These are phyloP conservation scores for Fistularia commersonii DNA, from an alignment of 2,797 vertebrate species.

Conservation along the genomic window DNA sequence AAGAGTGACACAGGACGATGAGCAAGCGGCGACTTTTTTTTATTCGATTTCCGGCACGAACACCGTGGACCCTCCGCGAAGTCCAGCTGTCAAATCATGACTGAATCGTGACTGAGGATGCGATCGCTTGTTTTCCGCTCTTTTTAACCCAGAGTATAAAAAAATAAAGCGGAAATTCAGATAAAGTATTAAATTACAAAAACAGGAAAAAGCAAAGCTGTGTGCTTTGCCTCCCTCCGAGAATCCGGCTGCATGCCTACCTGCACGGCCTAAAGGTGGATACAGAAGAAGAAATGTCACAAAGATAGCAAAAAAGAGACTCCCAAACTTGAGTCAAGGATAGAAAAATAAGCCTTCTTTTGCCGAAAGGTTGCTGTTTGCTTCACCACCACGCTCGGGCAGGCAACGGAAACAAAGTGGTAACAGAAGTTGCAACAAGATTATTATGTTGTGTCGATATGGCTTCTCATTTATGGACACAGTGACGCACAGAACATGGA, in stretches of 20 bases:
- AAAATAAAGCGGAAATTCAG: constrained; percentile 61
- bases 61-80: constrained; percentile 17
- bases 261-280: constrained; percentile 30
- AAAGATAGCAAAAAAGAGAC: constrained; percentile 74
- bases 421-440: constrained; percentile 48
- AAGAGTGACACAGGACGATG: constrained; percentile 20
- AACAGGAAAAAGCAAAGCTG: constrained; percentile 68
- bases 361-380: constrained; percentile 63
- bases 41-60: constrained; percentile 52
- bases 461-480: constrained; percentile 71
- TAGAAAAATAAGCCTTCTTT: constrained; percentile 81
- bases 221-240: constrained; percentile 42
- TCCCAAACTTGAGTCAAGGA: constrained; percentile 70
- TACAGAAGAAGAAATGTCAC: constrained; percentile 47
- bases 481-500: constrained; percentile 45
- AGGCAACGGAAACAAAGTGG: constrained; percentile 55
- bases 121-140: constrained; percentile 49
- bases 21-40: constrained; percentile 17
- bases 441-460: constrained; percentile 60
- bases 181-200: constrained; percentile 74
- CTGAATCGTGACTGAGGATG: background rate
- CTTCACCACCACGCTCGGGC: constrained; percentile 51
- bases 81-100: constrained; percentile 30
- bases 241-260: constrained; percentile 43
- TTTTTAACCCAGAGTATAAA: constrained; percentile 61